Base-by-base conservation (phyloP, 2,113 vertebrate species). In the Progne subis region DNA sequence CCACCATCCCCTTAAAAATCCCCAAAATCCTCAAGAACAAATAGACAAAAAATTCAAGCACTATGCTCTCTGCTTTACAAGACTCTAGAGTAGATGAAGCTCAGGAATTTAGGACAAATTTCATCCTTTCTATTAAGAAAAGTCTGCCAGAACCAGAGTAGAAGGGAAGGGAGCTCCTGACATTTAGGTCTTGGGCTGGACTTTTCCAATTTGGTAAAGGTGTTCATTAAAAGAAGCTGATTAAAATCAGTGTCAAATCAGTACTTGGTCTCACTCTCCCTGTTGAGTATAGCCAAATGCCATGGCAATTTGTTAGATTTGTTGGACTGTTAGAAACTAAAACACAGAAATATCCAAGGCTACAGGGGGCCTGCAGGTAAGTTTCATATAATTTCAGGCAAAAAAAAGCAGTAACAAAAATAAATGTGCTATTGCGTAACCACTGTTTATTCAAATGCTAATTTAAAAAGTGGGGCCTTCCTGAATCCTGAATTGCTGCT, bases 1-100 rank as follows among this genome's bases (percentile, higher is more conserved):
- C 4, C 5, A 39, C 25, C 6, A 9, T 7, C 8, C 9, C 8
- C 4, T 12, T 31, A 41, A 56, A 61, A 20, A 7, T 0, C 5
- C 4, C 5, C 5, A 6, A 61, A 65, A 21, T 29, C 21, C 21
- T 9, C 14, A 37, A 60, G 41, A 61, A 26, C 39, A 59, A 59
- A 44, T 26, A 44, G 44, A 32, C 23, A n/a, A 46, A 70, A 55
- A 28, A 29, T 23, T 57, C 14, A 68, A 28, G 39, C 17, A 24
- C 21, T 68, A 13, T 6, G 11, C 16, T 41, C 2, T 34, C 37
- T 90, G 34, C 26, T 50, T 85, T 81, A 74, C 16, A 12, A 74
- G 39, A 59, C 26, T 74, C 8, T 60, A 47, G 24, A 55, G 18
- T 39, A 78, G 57, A 56, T 83, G 68, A 77, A 91, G 16, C 25